Evolutionary conservation across 2,797 vertebrate species (phyloP), one percentile per base, ranked within the genome.

Genomic region (Sebastes variabilis): DNA sequence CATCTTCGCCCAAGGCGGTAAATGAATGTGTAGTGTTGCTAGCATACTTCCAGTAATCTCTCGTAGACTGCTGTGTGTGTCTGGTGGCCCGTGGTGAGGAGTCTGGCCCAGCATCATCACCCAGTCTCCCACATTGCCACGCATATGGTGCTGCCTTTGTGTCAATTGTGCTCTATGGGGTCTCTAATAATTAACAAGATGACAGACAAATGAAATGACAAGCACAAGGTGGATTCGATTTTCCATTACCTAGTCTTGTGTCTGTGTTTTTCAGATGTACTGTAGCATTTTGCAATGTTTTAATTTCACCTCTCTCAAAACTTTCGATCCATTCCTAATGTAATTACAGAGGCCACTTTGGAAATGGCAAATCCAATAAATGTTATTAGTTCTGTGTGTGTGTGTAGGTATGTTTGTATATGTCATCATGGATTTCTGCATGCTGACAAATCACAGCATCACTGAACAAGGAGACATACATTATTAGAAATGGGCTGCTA

Each of bases 171-270:
- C 91, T 91, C 87, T 75, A 67, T 84, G 90, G 82, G 92, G 90
- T 88, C 92, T 89, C 88, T 85, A 83, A 89, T 94, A 94, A 96
- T 95, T 94, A 94, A 92, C 91, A 91, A 94, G 90, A 94, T 86
- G 87, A 91, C 87, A 93, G 89, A 94, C 86, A 84, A 84, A 86
- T 81, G 75, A 77, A 91, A 91, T 86, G 80, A 91, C 82, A 83
- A 91, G 76, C 82, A 80, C 82, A 42, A 88, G 86, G 85, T 88
- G 81, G 67, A 80, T 89, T 91, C 0, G 7, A 55, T 89, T 86
- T 80, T 77, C 62, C 36, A 30, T 55, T 62, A 72, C 68, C 55
- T 86, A 54, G 12, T 72, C 20, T 22, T 68, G 65, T 75, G 54
- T 72, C 16, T 71, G 16, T 68, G 24, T 74, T 72, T 56, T 75